These are phyloP conservation scores for Ciona savignyi DNA, from an alignment of 23 tunicate species.

Conservation along the genomic window DNA sequence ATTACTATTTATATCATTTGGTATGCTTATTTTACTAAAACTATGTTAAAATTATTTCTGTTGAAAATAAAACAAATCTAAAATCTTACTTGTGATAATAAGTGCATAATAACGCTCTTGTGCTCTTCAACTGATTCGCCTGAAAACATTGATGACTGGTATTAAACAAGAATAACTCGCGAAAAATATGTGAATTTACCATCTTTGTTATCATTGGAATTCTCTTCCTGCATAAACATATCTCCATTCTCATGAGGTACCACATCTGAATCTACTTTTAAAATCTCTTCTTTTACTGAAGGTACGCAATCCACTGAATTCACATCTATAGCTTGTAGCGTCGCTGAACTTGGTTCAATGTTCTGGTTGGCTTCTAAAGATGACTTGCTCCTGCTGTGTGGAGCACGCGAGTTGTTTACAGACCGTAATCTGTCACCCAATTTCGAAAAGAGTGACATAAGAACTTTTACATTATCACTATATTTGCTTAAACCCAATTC, in stretches of 20 bases:
- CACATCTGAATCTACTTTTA: too few relatives aligned
- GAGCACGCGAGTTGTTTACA: background rate
- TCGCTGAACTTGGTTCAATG: background rate
- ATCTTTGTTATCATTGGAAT: constrained; percentile 7
- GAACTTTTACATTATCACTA: background rate
- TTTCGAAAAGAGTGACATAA: constrained; percentile 9
- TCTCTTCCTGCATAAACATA: constrained; percentile 73
- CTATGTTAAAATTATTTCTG: too few relatives aligned
- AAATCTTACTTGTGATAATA: constrained; percentile 85
- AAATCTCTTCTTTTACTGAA: background rate
- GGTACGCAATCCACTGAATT: background rate
- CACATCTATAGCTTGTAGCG: background rate
- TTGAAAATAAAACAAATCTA: too few relatives aligned
- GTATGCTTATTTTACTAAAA: too few relatives aligned
- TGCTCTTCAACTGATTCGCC: constrained; percentile 92
- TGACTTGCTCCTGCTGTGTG: constrained; percentile 8
- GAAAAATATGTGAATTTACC: background rate
- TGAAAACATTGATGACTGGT: background rate
- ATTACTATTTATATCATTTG: too few relatives aligned
- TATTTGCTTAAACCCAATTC: too few relatives aligned
- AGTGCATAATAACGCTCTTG: constrained; percentile 93
- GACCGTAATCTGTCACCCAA: constrained; percentile 3
- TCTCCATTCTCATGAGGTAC: constrained; percentile 18
- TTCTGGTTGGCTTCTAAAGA: background rate
- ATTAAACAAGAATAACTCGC: background rate